A percentile compares a stretch with the other conserved stretches of the same genome.
Evolutionary conservation across 2,888 invertebrate genomes (phyloP).

Genomic region (Pandemis heparana): DNA sequence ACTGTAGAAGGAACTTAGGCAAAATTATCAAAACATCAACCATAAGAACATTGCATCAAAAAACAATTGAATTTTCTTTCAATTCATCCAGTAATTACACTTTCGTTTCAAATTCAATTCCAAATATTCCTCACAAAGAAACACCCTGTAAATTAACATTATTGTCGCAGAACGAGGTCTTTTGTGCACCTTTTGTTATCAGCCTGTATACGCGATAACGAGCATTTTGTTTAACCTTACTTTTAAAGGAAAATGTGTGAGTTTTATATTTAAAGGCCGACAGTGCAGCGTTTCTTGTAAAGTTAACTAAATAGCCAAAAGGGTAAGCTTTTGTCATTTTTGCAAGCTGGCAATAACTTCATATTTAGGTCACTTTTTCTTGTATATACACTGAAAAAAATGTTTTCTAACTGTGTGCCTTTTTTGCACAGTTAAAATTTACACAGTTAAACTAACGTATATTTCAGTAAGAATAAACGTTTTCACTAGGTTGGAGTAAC

Average conservation of each 20-base stretch:
- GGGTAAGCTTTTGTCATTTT: neutral
- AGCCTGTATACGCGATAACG: slow-evolving; percentile 13
- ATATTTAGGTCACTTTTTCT: too few relatives aligned
- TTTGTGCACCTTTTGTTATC: slow-evolving; percentile 23
- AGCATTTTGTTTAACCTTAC: slow-evolving; percentile 15
- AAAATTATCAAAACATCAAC: neutral
- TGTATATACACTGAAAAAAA: too few relatives aligned
- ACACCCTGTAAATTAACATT: slow-evolving; percentile 28
- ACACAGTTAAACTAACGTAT: too few relatives aligned
- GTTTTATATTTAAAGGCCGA: neutral
- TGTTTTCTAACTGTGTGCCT: too few relatives aligned
- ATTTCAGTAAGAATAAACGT: too few relatives aligned
- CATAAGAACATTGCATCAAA: neutral
- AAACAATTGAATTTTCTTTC: slow-evolving; percentile 1
- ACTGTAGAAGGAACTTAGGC: neutral
- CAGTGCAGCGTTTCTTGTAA: neutral
- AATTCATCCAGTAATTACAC: slow-evolving; percentile 7
- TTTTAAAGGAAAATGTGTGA: slow-evolving; percentile 1
- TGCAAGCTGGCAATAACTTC: too few relatives aligned
- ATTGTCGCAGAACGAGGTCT: slow-evolving; percentile 28
- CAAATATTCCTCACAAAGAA: slow-evolving; percentile 16
- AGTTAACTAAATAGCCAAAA: neutral
- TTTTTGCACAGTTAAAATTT: too few relatives aligned
- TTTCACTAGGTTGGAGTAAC: too few relatives aligned
- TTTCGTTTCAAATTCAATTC: slow-evolving; percentile 31